These are phyloP conservation scores for Acrocyrtus sp. DNA, from an alignment of 2,888 invertebrate genomes.

Conservation along the genomic window DNA sequence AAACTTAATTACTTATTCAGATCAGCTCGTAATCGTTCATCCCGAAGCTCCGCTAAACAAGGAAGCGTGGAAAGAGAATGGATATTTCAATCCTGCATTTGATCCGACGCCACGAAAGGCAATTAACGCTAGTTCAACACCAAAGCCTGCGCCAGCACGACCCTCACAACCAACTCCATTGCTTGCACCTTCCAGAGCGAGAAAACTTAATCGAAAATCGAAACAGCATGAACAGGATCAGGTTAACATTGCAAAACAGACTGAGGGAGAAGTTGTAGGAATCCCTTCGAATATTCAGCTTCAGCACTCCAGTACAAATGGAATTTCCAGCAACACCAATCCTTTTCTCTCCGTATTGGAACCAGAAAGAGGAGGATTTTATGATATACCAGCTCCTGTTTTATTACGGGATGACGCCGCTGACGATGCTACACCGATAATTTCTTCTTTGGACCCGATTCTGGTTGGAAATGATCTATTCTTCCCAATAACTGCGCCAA, in stretches of 20 bases:
- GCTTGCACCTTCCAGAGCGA: background rate
- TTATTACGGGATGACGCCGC: background rate
- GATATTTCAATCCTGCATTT: constrained; percentile 9
- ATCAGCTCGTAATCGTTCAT: constrained; percentile 35
- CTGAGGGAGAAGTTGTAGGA: background rate
- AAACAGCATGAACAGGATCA: constrained; percentile 2
- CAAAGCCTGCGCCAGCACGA: background rate
- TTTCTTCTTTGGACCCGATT: background rate
- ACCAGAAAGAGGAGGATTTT: background rate
- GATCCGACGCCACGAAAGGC: constrained; percentile 1
- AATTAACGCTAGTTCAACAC: background rate
- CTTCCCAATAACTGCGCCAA: background rate
- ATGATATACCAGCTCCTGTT: background rate
- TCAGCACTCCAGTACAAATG: too few relatives aligned
- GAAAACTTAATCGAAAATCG: constrained; percentile 22
- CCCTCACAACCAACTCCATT: background rate
- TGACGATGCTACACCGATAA: background rate
- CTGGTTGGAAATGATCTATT: constrained; percentile 6
- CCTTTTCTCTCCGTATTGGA: background rate
- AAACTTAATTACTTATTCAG: constrained; percentile 7
- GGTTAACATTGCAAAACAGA: background rate
- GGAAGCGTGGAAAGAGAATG: constrained; percentile 36
- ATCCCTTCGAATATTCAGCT: background rate
- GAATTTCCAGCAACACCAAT: background rate
- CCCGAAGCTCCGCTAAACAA: constrained; percentile 36